phyloP scores from a whole-genome alignment of 2,113 vertebrate species.

The Coturnix japonica region DNA sequence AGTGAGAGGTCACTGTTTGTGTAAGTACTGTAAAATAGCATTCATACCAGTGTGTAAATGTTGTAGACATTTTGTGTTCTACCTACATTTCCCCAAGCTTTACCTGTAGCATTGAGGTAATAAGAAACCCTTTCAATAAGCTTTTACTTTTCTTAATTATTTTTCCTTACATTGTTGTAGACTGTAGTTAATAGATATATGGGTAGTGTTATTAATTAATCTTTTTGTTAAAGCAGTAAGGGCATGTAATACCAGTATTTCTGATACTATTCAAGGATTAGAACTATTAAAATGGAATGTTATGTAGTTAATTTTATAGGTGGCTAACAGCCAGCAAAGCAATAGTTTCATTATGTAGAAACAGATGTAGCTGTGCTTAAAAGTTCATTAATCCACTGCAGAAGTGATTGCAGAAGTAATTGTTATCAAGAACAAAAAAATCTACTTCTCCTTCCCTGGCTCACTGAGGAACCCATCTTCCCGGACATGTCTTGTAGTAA shows the following conservation, averaged over 20 bases:
- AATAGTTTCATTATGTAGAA: not conserved
- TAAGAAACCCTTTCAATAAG: not conserved
- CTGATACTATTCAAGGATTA: not conserved
- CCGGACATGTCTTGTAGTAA: not conserved
- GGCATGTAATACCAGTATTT: not conserved
- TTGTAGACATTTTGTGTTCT: slow-evolving; percentile 19
- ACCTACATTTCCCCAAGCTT: not conserved
- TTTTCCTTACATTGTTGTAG: not conserved
- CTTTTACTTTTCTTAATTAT: not conserved
- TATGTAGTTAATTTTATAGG: not conserved
- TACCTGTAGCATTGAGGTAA: not conserved
- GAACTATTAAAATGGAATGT: not conserved
- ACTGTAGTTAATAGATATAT: not conserved
- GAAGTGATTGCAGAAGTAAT: not conserved
- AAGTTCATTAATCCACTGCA: not conserved
- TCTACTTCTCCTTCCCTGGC: not conserved
- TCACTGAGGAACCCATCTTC: not conserved
- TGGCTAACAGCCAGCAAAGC: not conserved
- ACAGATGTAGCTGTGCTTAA: not conserved
- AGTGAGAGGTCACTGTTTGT: slow-evolving; percentile 61
- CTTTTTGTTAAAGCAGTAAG: not conserved
- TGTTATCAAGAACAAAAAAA: not conserved
- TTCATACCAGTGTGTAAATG: slow-evolving; percentile 72
- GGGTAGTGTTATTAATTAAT: not conserved
- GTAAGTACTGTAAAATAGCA: slow-evolving; percentile 70